Evolutionary conservation across 2,888 invertebrate species (phyloP), one percentile per base, ranked within the genome.

Genomic region (Bhutanitis thaidina): DNA sequence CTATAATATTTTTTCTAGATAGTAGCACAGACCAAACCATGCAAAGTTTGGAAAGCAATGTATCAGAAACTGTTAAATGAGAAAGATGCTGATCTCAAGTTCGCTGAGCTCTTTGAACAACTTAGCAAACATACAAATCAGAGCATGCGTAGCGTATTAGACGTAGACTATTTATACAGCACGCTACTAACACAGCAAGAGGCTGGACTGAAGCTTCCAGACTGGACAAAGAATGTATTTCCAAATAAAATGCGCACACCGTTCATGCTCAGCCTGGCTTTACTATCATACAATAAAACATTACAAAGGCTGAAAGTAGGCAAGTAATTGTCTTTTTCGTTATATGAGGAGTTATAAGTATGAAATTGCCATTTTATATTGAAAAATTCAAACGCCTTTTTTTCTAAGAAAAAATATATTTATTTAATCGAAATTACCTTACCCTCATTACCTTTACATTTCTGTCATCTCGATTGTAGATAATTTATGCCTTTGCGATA

Each of bases 241-340:
- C 94, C 95, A 0, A 84, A 90, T 36, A 90, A 90, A 70, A 93
- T 96, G 92, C 84, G 90, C 50, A 75, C 83, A 13, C 82, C 95
- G 1, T 93, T 93, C 8, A 93, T 93, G 67, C 83, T 92, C 34
- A 94, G 94, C 65, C 91, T 96, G 57, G 91, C 93, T 3, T 69
- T 94, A 20, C 92, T 94, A 62, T 93, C 95, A 0, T 93, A 94
- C 67, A 94, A 93, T 55, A 89, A 90, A 50, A 89, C 92, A 3
- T 91, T 96, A 90, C 94, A 93, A 74, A 90, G 92, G 60, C 89
- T 96, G 27, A 91, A 93, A 71, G 93, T 93, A 63, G 97, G 96
- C 90, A 80, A 74, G 72, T 61, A 30, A 43, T 27, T 13, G 13
- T 37, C 36, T 27, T 30, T 29, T 37, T 36, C 16, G 9, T 40